These are phyloP conservation scores for Chrysocyon brachyurus DNA, from an alignment of 2,797 vertebrate species.

Conservation along the genomic window DNA sequence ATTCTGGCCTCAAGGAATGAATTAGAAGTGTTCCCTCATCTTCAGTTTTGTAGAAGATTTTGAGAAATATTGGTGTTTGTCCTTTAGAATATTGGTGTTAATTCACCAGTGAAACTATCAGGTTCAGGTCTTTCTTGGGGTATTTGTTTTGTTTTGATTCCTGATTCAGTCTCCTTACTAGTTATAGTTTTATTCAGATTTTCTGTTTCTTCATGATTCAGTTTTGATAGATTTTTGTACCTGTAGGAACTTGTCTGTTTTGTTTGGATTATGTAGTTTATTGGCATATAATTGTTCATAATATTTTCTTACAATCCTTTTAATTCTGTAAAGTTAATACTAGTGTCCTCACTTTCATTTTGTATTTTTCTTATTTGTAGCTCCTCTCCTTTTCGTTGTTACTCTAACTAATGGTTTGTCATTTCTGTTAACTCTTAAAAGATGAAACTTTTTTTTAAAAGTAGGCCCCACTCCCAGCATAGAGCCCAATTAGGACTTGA, in stretches of 20 bases:
- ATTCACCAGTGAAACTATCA: background rate
- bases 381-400: background rate
- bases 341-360: background rate
- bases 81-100: background rate
- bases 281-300: background rate
- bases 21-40: background rate
- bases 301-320: background rate
- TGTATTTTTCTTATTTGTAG: background rate
- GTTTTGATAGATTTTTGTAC: background rate
- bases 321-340: background rate
- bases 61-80: conserved; percentile 12
- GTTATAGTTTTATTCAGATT: background rate
- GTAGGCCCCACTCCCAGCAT: background rate
- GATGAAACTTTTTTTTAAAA: background rate
- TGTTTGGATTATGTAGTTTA: background rate
- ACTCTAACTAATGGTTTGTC: background rate
- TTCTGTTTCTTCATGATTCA: conserved; percentile 5
- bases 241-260: background rate
- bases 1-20: background rate
- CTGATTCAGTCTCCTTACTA: background rate
- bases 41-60: conserved; percentile 11
- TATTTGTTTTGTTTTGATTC: background rate
- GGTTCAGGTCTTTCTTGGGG: background rate
- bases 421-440: background rate
- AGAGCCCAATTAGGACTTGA: background rate